Conservation (phyloP, 2,113 vertebrate species). For the Tricholaema leucomelas region DNA sequence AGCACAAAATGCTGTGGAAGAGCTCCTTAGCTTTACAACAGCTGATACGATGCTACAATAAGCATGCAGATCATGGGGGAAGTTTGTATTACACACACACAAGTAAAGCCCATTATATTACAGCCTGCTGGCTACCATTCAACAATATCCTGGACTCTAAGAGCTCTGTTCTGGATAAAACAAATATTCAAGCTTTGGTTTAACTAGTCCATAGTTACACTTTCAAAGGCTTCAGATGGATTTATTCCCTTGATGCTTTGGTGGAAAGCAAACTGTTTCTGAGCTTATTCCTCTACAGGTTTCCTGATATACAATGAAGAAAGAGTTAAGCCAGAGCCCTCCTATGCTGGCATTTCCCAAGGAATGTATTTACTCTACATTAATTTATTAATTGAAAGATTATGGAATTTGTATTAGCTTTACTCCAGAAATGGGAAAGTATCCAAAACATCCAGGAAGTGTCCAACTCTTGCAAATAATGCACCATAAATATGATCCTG, state of each 20-base stretch:
- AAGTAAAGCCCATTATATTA: neutral
- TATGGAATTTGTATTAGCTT: neutral
- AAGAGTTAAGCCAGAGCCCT: neutral
- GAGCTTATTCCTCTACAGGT: neutral
- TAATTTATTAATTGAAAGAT: neutral
- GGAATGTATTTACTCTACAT: neutral
- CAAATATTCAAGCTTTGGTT: neutral
- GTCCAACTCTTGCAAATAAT: neutral
- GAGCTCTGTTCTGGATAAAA: neutral
- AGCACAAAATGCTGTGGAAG: neutral
- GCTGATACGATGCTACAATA: conserved; percentile 45
- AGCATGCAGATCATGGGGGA: neutral
- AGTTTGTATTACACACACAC: neutral
- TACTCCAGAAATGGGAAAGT: neutral
- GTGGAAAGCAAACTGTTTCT: neutral
- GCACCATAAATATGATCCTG: neutral
- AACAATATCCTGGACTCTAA: neutral
- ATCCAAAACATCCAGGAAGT: neutral
- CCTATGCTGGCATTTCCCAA: neutral
- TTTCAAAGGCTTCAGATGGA: neutral
- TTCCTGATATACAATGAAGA: neutral
- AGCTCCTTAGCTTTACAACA: conserved; percentile 51
- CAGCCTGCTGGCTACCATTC: conserved; percentile 17
- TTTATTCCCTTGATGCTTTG: neutral
- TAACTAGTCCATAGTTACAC: neutral